A percentile compares a stretch with the other conserved stretches of the same genome.
Conservation (phyloP, 64 coral and sea anemone genomes). For the Dendronephthya gigantea region DNA sequence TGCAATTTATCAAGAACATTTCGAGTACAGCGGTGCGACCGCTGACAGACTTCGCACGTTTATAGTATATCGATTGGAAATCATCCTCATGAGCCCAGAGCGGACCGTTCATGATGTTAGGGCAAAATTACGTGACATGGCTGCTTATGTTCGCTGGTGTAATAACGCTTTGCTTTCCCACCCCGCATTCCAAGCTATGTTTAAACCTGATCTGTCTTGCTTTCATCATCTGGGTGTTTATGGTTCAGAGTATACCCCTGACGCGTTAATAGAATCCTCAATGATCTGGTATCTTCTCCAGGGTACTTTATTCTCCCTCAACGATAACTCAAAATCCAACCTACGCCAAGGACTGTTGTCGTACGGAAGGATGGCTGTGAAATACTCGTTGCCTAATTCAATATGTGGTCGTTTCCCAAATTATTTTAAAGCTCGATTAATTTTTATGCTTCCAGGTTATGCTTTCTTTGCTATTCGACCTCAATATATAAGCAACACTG, state of each 20-base stretch:
- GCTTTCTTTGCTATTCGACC: conserved; percentile 9
- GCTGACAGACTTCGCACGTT: conserved; percentile 41
- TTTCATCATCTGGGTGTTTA: conserved; percentile 32
- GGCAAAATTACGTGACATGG: conserved; percentile 35
- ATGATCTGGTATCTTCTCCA: conserved; percentile 20
- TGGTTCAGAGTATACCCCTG: conserved; percentile 18
- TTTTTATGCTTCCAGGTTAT: conserved; percentile 1
- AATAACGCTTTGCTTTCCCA: conserved; percentile 10
- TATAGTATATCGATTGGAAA: conserved; percentile 14
- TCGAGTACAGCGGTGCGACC: conserved; percentile 40
- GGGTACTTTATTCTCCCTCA: conserved; percentile 13
- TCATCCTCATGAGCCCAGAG: conserved; percentile 25
- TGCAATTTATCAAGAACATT: conserved; percentile 16
- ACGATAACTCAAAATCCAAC: background rate
- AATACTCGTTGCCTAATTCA: conserved; percentile 13
- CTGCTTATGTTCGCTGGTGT: conserved; percentile 17
- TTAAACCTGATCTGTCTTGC: conserved; percentile 31
- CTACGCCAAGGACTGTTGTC: background rate
- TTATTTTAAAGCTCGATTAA: background rate
- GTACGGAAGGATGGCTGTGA: background rate
- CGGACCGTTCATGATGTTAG: background rate
- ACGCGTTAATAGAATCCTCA: background rate
- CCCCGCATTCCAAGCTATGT: background rate
- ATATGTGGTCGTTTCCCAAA: conserved; percentile 24
- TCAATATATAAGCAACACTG: background rate